Percentiles rank a stretch among this genome's conserved stretches.
These are phyloP conservation scores for Platynereis dumerilii DNA, from an alignment of 2,888 invertebrate species.

Conservation along the genomic window DNA sequence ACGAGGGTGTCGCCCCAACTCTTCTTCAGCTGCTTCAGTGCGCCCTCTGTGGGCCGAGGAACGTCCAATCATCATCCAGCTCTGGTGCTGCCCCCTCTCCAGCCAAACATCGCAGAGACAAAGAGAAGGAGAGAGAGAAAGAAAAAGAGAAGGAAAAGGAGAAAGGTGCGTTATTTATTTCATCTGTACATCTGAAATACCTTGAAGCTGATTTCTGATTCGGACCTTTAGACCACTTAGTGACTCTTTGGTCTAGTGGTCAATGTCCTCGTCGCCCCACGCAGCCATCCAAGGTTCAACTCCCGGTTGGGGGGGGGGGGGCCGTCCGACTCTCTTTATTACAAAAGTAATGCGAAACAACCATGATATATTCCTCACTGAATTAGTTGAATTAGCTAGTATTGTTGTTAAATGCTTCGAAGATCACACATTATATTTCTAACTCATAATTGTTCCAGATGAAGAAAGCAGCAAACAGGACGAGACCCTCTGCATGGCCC, in stretches of 20 bases:
- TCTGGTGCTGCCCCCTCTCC: constrained; percentile 38
- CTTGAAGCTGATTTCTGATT: too few species aligned
- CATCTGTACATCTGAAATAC: too few species aligned
- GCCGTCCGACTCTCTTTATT: too few species aligned
- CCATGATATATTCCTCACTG: too few species aligned
- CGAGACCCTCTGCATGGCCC: constrained; percentile 72
- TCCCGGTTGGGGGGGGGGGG: too few species aligned
- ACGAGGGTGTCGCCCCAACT: constrained; percentile 89
- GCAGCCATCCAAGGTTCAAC: too few species aligned
- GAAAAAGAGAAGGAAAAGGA: constrained; percentile 8
- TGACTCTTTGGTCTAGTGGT: too few species aligned
- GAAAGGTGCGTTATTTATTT: neutral
- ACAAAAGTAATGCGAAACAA: too few species aligned
- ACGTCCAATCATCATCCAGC: constrained; percentile 16
- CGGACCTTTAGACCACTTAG: too few species aligned
- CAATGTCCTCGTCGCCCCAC: too few species aligned
- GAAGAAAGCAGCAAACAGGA: constrained; percentile 53
- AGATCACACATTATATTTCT: neutral
- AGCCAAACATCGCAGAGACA: constrained; percentile 49
- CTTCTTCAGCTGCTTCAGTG: constrained; percentile 88
- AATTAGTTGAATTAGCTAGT: too few species aligned
- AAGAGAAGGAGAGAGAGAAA: constrained; percentile 40
- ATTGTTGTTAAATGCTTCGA: too few species aligned
- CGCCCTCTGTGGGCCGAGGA: constrained; percentile 74
- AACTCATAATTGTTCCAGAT: constrained; percentile 8